phyloP scores from a whole-genome alignment of 2,113 vertebrate species.

The Brachypteracias leptosomus region DNA sequence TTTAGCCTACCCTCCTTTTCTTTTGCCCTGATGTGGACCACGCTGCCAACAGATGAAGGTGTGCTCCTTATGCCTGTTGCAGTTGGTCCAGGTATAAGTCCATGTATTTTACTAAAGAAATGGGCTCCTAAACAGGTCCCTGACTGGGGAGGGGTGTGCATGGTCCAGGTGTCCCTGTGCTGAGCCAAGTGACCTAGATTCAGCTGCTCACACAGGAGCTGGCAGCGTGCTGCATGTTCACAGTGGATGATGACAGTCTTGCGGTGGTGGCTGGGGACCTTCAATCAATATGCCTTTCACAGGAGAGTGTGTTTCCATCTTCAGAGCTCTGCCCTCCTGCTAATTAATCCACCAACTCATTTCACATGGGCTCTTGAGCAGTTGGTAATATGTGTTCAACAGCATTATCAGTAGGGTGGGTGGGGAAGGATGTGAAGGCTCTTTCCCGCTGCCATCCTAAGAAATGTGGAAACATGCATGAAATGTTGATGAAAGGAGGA shows the following conservation, averaged over 20 bases:
- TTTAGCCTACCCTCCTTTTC: not conserved
- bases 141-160: not conserved
- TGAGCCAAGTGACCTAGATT: slow-evolving; percentile 17
- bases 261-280: not conserved
- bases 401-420: slow-evolving; percentile 58
- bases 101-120: not conserved
- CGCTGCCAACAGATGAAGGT: not conserved
- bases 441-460: not conserved
- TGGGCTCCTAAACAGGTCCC: not conserved
- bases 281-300: not conserved
- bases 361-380: slow-evolving; percentile 53
- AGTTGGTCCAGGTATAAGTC: not conserved
- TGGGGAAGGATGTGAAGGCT: slow-evolving; percentile 22
- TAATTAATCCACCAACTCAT: slow-evolving; percentile 68
- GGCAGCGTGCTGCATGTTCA: not conserved
- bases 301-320: slow-evolving; percentile 39
- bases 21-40: not conserved
- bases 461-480: slow-evolving; percentile 55
- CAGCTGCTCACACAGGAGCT: not conserved
- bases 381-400: slow-evolving; percentile 15
- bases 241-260: not conserved
- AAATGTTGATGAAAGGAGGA: slow-evolving; percentile 56
- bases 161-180: not conserved
- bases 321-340: slow-evolving; percentile 50
- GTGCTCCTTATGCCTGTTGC: not conserved